phyloP scores from a whole-genome alignment of 1,140 invertebrate genomes.

The Homarus americanus region DNA sequence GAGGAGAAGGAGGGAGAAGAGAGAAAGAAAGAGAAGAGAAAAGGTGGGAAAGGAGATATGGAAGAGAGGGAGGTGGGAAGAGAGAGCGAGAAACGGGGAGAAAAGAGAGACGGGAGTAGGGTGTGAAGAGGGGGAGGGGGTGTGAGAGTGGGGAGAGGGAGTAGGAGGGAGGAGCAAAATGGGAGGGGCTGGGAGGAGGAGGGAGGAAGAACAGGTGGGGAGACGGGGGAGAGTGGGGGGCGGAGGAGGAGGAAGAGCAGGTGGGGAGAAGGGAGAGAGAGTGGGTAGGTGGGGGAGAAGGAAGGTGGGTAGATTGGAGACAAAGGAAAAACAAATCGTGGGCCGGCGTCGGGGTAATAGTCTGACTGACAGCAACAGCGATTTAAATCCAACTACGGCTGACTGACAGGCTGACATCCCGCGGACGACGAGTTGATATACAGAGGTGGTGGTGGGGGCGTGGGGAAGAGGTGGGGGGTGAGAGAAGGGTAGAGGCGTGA shows the following conservation, averaged over 20 bases:
- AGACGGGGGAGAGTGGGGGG: too few relatives aligned
- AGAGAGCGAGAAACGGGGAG: too few relatives aligned
- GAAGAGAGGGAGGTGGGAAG: too few relatives aligned
- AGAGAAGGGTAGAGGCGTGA: constrained; percentile 1
- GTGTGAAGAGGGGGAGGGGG: too few relatives aligned
- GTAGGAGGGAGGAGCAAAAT: too few relatives aligned
- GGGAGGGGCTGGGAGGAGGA: too few relatives aligned
- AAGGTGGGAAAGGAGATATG: too few relatives aligned
- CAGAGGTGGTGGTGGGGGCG: neutral
- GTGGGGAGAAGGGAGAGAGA: neutral
- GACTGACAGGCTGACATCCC: constrained; percentile 49
- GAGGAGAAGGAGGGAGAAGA: too few relatives aligned
- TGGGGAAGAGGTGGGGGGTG: neutral
- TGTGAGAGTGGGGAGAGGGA: too few relatives aligned
- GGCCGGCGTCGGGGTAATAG: constrained; percentile 36
- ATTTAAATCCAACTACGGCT: constrained; percentile 56
- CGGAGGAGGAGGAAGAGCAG: neutral
- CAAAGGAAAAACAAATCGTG: constrained; percentile 1
- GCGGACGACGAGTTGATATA: constrained; percentile 59
- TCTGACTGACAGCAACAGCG: constrained; percentile 49
- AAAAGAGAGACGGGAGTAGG: too few relatives aligned
- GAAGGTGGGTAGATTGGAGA: neutral
- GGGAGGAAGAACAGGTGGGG: too few relatives aligned
- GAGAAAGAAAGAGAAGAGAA: too few relatives aligned
- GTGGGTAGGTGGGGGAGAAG: neutral